Base-by-base conservation (phyloP, 92 coral and sea anemone genomes). In the Bergia sp. region DNA sequence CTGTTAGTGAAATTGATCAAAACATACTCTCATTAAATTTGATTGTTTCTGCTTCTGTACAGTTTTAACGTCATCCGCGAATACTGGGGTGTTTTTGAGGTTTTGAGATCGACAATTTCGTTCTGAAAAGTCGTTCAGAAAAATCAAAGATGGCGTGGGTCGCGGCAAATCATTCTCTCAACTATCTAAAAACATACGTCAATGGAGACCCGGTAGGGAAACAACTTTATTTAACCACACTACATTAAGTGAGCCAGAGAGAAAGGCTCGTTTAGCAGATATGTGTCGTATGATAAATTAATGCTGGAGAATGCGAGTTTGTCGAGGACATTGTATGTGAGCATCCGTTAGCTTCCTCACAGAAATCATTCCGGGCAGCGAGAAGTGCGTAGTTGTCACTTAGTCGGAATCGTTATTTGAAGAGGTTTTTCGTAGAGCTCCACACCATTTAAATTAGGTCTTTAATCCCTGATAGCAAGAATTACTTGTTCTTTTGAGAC, bases 101-200 rank as follows among this genome's bases (percentile, higher is more conserved):
- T 9, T 45, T 37, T 57, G 6, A 5, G 61, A 79, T 13, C 18
- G 13, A 15, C 83, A 10, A 3, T 18, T 82, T 20, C 65, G 85
- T 82, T 69, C 23, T 44, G 53, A 5, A 45, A 72, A 44, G 38
- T 58, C 37, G n/a, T 67, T 49, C 4, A 15, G n/a, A 4, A 37
- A 16, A 65, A 18, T 10, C n/a, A 10, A 50, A 47, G 39, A 93
- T 95, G 98, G 96, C 98, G 21, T 93, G 96, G 98, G 67, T 53
- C 58, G 98, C 96, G 5, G 95, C 93, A 10, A 86, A 86, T 57
- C 94, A 93, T 88, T 92, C 96, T 69, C 89, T 93, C 39, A 92
- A 80, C 81, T 95, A 95, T 65, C 88, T 95, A 2, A 93, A 93
- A 85, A 90, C 95, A 7, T 93, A 81, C 69, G 45, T 93, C 76